These are phyloP conservation scores for Augiades crinisus DNA, from an alignment of 2,888 invertebrate species.

Conservation along the genomic window DNA sequence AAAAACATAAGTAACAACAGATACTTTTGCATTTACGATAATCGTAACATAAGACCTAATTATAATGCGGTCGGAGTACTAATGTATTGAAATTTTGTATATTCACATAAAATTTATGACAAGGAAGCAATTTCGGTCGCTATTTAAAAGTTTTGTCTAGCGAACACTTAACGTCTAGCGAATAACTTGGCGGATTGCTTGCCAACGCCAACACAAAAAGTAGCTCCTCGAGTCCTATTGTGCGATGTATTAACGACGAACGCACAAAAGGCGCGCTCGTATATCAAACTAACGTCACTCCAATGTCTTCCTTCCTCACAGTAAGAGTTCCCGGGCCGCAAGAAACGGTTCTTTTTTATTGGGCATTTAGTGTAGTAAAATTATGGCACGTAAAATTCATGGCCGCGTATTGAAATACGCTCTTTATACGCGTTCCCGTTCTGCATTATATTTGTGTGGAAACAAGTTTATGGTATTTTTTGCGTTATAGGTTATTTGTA, in stretches of 20 bases:
- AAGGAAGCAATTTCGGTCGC: no score
- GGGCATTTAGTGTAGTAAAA: constrained; percentile 66
- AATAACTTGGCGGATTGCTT: background rate
- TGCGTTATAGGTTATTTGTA: background rate
- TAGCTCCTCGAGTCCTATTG: constrained; percentile 63
- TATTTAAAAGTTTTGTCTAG: background rate
- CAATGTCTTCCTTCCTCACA: constrained; percentile 77
- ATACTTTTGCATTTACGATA: no score
- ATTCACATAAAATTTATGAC: background rate
- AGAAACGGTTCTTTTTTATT: constrained; percentile 73
- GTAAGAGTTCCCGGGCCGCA: constrained; percentile 59
- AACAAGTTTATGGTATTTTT: background rate
- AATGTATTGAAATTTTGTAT: no score
- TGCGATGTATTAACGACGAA: constrained; percentile 68
- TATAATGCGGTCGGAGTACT: no score
- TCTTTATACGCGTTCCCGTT: constrained; percentile 31
- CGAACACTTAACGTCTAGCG: background rate
- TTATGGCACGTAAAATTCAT: constrained; percentile 67
- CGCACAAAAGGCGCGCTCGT: constrained; percentile 76
- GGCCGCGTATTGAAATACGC: constrained; percentile 27
- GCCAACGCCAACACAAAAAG: constrained; percentile 42
- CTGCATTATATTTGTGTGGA: constrained; percentile 29
- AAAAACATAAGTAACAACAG: no score
- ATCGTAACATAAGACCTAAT: no score
- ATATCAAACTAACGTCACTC: constrained; percentile 80